Percentiles rank a stretch among this genome's conserved stretches.
Evolutionary conservation across 2,888 invertebrate species (phyloP).

Genomic region (Norana najaformis): DNA sequence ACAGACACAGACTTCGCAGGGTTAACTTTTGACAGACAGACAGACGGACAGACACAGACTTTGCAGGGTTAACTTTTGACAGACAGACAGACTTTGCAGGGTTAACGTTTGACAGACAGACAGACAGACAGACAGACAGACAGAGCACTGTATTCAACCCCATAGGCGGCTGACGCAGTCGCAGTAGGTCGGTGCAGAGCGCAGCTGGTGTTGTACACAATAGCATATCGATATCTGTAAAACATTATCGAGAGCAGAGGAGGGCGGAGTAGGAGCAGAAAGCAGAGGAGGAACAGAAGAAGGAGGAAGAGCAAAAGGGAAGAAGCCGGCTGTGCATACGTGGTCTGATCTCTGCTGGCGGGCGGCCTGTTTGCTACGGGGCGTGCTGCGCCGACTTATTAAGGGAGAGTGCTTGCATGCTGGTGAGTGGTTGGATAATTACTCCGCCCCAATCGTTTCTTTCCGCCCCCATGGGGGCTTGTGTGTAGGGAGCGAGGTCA

Average conservation of each 20-base stretch:
- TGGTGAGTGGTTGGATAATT: background rate
- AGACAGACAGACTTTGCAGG: too few relatives aligned
- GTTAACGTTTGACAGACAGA: too few relatives aligned
- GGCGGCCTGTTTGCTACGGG: background rate
- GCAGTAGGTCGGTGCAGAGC: background rate
- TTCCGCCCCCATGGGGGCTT: background rate
- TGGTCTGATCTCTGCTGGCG: background rate
- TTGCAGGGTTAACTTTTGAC: too few relatives aligned
- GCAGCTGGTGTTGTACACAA: slow-evolving; percentile 13
- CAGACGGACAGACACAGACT: too few relatives aligned
- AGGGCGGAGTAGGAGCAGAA: background rate
- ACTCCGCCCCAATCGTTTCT: background rate
- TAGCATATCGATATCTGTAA: slow-evolving; percentile 13
- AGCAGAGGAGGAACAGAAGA: background rate
- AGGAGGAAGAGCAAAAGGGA: background rate
- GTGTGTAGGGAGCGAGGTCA: background rate
- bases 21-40: too few relatives aligned
- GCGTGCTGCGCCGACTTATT: background rate
- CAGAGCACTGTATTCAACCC: too few relatives aligned
- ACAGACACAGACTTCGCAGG: too few relatives aligned
- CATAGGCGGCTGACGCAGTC: background rate
- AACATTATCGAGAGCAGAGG: slow-evolving; percentile 6
- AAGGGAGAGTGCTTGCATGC: background rate
- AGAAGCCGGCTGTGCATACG: background rate
- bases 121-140: background rate